phyloP scores from a whole-genome alignment of 2,888 invertebrate species.

The Drosophila falleni region DNA sequence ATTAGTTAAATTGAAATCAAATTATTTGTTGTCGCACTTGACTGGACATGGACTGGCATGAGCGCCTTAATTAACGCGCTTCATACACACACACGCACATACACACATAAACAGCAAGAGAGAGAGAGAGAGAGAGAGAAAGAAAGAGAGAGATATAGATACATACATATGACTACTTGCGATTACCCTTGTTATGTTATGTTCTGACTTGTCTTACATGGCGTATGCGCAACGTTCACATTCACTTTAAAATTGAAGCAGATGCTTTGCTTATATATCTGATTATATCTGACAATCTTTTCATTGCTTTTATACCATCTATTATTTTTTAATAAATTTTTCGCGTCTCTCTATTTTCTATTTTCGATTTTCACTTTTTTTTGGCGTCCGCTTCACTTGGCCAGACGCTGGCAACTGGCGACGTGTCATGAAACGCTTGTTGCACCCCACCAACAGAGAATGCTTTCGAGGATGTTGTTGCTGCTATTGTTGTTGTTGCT shows the following conservation, averaged over 20 bases:
- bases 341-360: constrained; percentile 56
- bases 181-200: constrained; percentile 50
- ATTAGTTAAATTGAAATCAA: constrained; percentile 85
- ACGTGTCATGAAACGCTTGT: constrained; percentile 74
- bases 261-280: constrained; percentile 1
- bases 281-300: constrained; percentile 15
- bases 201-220: constrained; percentile 17
- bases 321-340: constrained; percentile 71
- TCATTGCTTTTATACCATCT: constrained; percentile 41
- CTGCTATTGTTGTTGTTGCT: constrained; percentile 28
- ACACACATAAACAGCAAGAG: background rate
- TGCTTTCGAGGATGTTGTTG: constrained; percentile 25
- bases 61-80: constrained; percentile 80
- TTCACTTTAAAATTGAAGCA: constrained; percentile 17
- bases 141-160: constrained; percentile 8
- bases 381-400: constrained; percentile 72
- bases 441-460: constrained; percentile 69
- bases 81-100: constrained; percentile 34
- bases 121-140: too few species aligned
- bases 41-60: constrained; percentile 76
- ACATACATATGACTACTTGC: constrained; percentile 18
- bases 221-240: constrained; percentile 46
- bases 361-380: constrained; percentile 44
- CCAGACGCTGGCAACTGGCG: constrained; percentile 73
- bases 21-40: constrained; percentile 85